Evolutionary conservation across 2,888 invertebrate genomes (phyloP).

Genomic region (Ditula angustiorana): DNA sequence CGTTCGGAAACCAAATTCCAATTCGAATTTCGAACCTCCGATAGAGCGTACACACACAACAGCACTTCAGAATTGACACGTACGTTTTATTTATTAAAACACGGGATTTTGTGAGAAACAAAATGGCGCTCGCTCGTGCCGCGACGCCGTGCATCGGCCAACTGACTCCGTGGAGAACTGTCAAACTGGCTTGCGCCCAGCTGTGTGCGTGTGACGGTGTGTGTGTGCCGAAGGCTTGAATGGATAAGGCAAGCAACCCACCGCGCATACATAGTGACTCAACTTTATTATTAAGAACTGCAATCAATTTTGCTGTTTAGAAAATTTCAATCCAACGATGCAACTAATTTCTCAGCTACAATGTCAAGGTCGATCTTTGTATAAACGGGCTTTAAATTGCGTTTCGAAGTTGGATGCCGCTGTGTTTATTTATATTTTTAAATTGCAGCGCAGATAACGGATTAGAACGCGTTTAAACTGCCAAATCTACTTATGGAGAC

Average conservation of each 20-base stretch:
- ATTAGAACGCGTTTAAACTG: background rate
- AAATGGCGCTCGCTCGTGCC: constrained; percentile 74
- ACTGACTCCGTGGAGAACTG: constrained; percentile 76
- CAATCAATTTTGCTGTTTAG: constrained; percentile 31
- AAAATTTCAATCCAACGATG: constrained; percentile 13
- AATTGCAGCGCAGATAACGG: background rate
- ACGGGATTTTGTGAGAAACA: constrained; percentile 65
- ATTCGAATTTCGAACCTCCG: constrained; percentile 50
- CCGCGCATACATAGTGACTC: constrained; percentile 39
- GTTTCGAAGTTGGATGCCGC: constrained; percentile 2
- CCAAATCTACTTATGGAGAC: background rate
- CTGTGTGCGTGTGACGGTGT: constrained; percentile 43
- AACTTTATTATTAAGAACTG: constrained; percentile 34
- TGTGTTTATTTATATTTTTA: background rate
- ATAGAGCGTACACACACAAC: constrained; percentile 62
- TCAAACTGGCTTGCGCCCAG: constrained; percentile 73
- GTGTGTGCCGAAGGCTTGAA: constrained; percentile 56
- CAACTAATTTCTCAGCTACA: constrained; percentile 19
- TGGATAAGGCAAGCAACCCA: constrained; percentile 39
- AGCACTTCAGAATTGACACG: constrained; percentile 62
- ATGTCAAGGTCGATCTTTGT: constrained; percentile 32
- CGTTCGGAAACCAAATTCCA: constrained; percentile 39
- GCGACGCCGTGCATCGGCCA: constrained; percentile 81
- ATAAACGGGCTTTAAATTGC: constrained; percentile 4
- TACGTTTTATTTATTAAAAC: constrained; percentile 71